Evolutionary conservation across 2,888 invertebrate species (phyloP).

Genomic region (Seladonia tumulorum): DNA sequence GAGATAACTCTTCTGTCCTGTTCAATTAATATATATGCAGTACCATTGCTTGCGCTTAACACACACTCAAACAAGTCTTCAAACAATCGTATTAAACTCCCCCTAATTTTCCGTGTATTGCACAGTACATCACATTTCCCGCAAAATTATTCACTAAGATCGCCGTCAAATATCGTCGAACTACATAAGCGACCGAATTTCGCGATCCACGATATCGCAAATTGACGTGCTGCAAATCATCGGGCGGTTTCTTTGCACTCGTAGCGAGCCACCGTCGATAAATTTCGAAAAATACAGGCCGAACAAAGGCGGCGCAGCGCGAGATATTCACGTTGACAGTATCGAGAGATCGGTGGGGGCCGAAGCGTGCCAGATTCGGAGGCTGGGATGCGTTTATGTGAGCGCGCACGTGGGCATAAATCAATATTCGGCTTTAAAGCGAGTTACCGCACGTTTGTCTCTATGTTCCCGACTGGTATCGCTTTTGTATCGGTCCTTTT

Average conservation of each 20-base stretch:
- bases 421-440: constrained; percentile 57
- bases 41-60: background rate
- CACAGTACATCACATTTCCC: background rate
- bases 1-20: no score
- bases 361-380: constrained; percentile 52
- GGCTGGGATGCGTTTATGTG: constrained; percentile 48
- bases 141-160: background rate
- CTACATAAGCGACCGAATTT: background rate
- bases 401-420: constrained; percentile 20
- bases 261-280: background rate
- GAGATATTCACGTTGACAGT: constrained; percentile 12
- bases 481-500: constrained; percentile 25
- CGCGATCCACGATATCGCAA: background rate
- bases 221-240: background rate
- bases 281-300: constrained; percentile 10
- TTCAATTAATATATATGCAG: background rate
- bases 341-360: constrained; percentile 14
- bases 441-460: constrained; percentile 10
- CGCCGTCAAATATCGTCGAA: background rate
- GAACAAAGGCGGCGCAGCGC: background rate
- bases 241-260: background rate
- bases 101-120: background rate
- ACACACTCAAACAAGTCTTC: background rate
- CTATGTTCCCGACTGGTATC: constrained; percentile 14
- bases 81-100: background rate